These are phyloP conservation scores for Otolemur garnettii DNA, from an alignment of 2,113 vertebrate species.

Conservation along the genomic window DNA sequence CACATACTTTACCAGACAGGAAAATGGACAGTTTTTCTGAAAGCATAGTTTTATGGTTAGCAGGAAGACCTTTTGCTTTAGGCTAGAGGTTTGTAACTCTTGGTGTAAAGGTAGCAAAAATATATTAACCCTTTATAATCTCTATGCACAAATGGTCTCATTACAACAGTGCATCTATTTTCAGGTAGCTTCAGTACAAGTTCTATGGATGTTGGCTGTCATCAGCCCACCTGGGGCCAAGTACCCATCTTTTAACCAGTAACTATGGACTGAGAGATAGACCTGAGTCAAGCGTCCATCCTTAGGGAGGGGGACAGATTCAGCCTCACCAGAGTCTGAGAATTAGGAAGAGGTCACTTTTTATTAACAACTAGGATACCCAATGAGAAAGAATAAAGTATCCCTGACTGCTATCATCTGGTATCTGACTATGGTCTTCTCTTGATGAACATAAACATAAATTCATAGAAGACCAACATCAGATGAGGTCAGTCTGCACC, in stretches of 20 bases:
- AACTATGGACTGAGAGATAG: background rate
- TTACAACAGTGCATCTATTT: background rate
- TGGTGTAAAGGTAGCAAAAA: background rate
- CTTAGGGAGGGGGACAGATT: background rate
- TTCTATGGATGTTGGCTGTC: conserved; percentile 21
- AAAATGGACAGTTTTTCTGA: conserved; percentile 24
- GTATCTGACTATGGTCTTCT: background rate
- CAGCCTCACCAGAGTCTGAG: background rate
- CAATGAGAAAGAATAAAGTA: conserved; percentile 22
- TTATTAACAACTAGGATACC: background rate
- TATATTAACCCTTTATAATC: background rate
- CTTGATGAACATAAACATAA: background rate
- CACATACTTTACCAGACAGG: conserved; percentile 28
- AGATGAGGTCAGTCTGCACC: background rate
- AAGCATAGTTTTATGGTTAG: background rate
- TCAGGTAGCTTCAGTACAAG: background rate
- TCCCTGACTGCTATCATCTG: background rate
- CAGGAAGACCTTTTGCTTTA: background rate
- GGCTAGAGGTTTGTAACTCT: background rate
- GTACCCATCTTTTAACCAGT: background rate
- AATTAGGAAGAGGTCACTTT: background rate
- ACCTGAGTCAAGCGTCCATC: background rate
- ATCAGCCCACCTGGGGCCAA: background rate
- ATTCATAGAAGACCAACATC: background rate
- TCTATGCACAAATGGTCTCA: background rate